These are phyloP conservation scores for Ophion ellenae DNA, from an alignment of 2,888 invertebrate genomes.

Conservation along the genomic window DNA sequence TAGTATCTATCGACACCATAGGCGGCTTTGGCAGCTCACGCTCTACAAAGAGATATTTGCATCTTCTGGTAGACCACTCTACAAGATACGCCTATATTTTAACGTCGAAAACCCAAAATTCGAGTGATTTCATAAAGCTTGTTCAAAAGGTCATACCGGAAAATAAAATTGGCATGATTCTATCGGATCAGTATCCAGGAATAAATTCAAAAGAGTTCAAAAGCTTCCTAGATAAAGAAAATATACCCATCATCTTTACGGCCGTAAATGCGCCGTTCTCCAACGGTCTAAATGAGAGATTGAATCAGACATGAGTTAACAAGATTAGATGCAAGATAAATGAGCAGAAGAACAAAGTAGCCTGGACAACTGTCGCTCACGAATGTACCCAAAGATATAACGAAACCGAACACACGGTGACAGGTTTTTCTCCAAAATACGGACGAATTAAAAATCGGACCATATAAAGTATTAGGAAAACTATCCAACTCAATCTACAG, in stretches of 20 bases:
- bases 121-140: constrained; percentile 69
- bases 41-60: constrained; percentile 73
- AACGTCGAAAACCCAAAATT: constrained; percentile 70
- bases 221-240: constrained; percentile 61
- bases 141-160: constrained; percentile 19
- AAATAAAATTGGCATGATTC: no score
- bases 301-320: constrained; percentile 72
- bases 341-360: constrained; percentile 65
- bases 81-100: constrained; percentile 71
- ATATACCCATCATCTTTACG: constrained; percentile 67
- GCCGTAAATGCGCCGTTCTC: constrained; percentile 68
- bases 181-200: constrained; percentile 69
- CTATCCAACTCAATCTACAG: constrained; percentile 61
- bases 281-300: constrained; percentile 67
- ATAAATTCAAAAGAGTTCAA: constrained; percentile 71
- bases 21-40: constrained; percentile 71
- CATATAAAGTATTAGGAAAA: constrained; percentile 63
- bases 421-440: constrained; percentile 68
- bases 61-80: constrained; percentile 71
- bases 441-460: constrained; percentile 55
- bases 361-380: constrained; percentile 68
- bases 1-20: constrained; percentile 58
- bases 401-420: constrained; percentile 66
- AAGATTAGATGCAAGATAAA: constrained; percentile 74
- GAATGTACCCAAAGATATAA: constrained; percentile 71